Percentiles rank a stretch among this genome's conserved stretches.
These are phyloP conservation scores for Stomorhina lunata DNA, from an alignment of 2,888 invertebrate species.

Conservation along the genomic window DNA sequence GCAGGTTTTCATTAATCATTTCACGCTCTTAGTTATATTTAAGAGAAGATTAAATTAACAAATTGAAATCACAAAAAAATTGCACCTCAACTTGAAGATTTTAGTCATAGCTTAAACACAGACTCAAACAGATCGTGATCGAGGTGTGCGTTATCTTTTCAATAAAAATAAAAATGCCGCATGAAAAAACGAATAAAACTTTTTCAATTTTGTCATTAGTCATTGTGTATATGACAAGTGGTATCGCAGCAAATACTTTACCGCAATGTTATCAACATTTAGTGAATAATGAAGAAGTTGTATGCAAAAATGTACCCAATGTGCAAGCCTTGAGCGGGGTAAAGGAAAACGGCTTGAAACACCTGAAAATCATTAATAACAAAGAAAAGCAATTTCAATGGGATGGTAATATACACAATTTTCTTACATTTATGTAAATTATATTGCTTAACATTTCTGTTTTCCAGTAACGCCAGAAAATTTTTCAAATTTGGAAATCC, in stretches of 20 bases:
- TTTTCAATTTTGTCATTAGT: not conserved
- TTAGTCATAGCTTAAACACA: conserved; percentile 26
- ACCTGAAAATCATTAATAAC: conserved; percentile 68
- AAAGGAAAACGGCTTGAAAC: conserved; percentile 65
- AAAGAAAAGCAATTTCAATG: conserved; percentile 26
- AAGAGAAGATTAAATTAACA: not conserved
- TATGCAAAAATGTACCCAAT: conserved; percentile 68
- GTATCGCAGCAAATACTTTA: not conserved
- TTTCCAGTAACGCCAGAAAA: not conserved
- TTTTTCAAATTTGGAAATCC: conserved; percentile 10
- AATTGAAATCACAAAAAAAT: not conserved
- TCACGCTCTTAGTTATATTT: too few species aligned
- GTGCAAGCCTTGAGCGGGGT: conserved; percentile 66
- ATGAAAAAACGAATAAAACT: not conserved
- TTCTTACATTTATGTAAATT: too few species aligned
- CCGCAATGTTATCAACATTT: conserved; percentile 36
- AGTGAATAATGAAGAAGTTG: conserved; percentile 4
- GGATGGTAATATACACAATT: too few species aligned
- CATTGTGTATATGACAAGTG: not conserved
- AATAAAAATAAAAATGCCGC: not conserved
- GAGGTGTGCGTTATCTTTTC: not conserved
- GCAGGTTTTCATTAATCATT: too few species aligned
- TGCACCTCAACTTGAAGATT: not conserved
- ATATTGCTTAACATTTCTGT: not conserved
- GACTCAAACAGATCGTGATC: not conserved